These are phyloP conservation scores for Scrobipalpa atriplicella DNA, from an alignment of 2,888 invertebrate species.

Conservation along the genomic window DNA sequence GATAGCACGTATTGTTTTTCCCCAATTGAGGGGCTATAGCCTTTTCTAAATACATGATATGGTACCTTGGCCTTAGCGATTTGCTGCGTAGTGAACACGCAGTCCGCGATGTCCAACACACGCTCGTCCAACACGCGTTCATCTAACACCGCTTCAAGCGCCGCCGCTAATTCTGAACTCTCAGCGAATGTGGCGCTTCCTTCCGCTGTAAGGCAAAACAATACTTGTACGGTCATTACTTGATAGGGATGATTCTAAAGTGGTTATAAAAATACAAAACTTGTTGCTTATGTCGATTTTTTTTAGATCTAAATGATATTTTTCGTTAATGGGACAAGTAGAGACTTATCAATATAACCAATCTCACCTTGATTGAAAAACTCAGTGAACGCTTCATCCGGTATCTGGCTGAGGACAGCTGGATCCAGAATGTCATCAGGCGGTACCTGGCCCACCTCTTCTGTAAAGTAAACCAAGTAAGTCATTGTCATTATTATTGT, in stretches of 20 bases:
- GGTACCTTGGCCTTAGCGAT: conserved; percentile 50
- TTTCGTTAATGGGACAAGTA: no score
- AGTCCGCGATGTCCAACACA: conserved; percentile 77
- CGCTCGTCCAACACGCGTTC: conserved; percentile 72
- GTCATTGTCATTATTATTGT: no score
- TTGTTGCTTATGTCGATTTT: no score
- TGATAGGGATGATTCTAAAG: neutral
- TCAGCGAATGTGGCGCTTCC: conserved; percentile 86
- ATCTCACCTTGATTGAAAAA: conserved; percentile 84
- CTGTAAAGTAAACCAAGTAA: conserved; percentile 55
- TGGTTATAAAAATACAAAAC: no score
- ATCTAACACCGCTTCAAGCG: conserved; percentile 87
- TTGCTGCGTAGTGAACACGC: conserved; percentile 50
- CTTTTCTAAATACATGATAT: neutral
- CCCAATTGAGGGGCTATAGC: neutral
- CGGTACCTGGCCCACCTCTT: conserved; percentile 84
- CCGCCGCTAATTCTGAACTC: conserved; percentile 94
- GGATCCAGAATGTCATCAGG: conserved; percentile 84
- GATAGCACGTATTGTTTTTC: neutral
- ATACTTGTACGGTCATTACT: conserved; percentile 7
- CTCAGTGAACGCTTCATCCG: conserved; percentile 81
- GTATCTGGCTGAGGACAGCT: conserved; percentile 74
- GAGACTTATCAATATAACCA: no score
- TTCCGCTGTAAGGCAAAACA: conserved; percentile 65
- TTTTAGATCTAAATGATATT: no score